Evolutionary conservation across 2,113 vertebrate genomes (phyloP).

Genomic region (chimpanzee (Pan troglodytes)): NHGRI_mPanTro3-v2.1_pri NC_072401.2:165477001-165477500

Average conservation of each 20-base stretch:
- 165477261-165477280: not conserved
- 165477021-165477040: not conserved
- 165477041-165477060: not conserved
- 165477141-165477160: not conserved
- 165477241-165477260: not conserved
- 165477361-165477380: too few relatives aligned
- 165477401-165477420: not conserved
- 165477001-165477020: not conserved
- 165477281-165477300: not conserved
- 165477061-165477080: not conserved
- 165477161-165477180: not conserved
- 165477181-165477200: not conserved
- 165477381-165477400: not conserved
- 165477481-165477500: not conserved
- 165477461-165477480: not conserved
- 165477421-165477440: not conserved
- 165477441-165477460: not conserved
- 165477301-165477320: not conserved
- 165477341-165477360: not conserved
- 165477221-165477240: not conserved
- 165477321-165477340: not conserved
- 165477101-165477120: not conserved
- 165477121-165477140: not conserved
- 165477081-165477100: not conserved
- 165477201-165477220: not conserved